Base-by-base conservation (phyloP, 2,888 invertebrate genomes). In the Iselma pallidipennis region DNA sequence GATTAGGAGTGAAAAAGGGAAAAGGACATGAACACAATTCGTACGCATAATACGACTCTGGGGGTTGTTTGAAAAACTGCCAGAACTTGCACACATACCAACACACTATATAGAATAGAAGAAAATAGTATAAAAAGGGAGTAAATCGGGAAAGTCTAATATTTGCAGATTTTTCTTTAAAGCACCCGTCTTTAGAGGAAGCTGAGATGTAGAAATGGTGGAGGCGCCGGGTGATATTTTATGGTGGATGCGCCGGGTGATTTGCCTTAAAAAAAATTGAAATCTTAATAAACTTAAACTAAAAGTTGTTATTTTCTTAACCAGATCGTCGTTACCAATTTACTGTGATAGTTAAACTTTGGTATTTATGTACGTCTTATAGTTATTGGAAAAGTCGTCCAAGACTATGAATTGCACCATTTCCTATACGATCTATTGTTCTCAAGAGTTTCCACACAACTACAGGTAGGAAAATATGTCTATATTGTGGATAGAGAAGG, bases 41-140 rank as follows among this genome's bases (percentile, higher is more conserved):
- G 37, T 37, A 37, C 37, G 16, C 37, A 37, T 37, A 37, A 37
- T 37, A 37, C 16, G 37, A 16, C 37, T 37, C 37, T 16, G 9
- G 58, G 57, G 57, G 54, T n/a, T 56, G 48, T 57, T 57, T 49
- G 55, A 53, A 54, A 61, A 59, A 62, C 51, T 62, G 58, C 58
- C 57, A 58, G 58, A 62, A 55, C 16, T 9, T n/a, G 19, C 37
- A 37, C 16, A 37, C 37, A 16, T 16, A 37, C 37, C 9, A 4
- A n/a, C 12, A 33, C 33, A 33, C 14, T n/a, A 33, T 33, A 12
- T 12, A 12, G n/a, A 33, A 12, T n/a, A 5, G 37, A 1, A 7
- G 19, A 16, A 37, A 16, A 37, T 16, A 7, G 37, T 9, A n/a
- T 16, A 16, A 16, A 37, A 37, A 19, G 16, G 37, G 7, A 16